Base-by-base conservation (phyloP, 1,140 invertebrate genomes). In the Apis laboriosa region DNA sequence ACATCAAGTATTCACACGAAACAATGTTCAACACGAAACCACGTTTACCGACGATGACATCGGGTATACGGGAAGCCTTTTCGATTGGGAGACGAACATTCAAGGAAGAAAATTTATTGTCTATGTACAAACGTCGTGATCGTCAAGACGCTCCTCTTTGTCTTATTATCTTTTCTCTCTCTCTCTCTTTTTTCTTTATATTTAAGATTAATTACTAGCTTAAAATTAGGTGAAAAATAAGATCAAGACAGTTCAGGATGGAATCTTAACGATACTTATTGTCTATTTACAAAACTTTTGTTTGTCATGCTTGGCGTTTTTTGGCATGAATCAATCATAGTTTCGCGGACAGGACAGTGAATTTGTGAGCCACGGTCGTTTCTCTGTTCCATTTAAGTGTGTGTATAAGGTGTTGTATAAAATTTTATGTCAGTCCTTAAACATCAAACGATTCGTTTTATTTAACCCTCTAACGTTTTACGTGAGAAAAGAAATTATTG, bases 111-210 rank as follows among this genome's bases (percentile, higher is more conserved):
- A 19, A 63, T 58, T 91, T 91, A 90, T 90, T 90, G 89, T 89
- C 88, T 90, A 88, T 90, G 84, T 90, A 91, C 89, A 90, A 86
- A 87, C 77, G 82, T 76, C 80, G 78, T 34, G 66, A 83, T 49
- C 58, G 72, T 43, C 56, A 15, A 55, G 34, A 43, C 43, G 15
- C 66, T 24, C 15, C 60, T 34, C 58, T 28, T 56, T 51, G 9
- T n/a, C 24, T 4, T 15, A 8, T 63, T 43, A 21, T 51, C 12
- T 9, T 12, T 7, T 21, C 63, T 77, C 24, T 66, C 73, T 63
- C 24, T 70, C 13, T 53, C 5, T 51, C 8, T n/a, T 71, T 12
- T 5, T 12, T 15, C 15, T 56, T 43, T 71, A 87, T 58, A 13
- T 49, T 77, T 84, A 84, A 68, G 21, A 55, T 79, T 80, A 81